Evolutionary conservation across 2,113 vertebrate species (phyloP).

Genomic region (Zosterops japonicus): DNA sequence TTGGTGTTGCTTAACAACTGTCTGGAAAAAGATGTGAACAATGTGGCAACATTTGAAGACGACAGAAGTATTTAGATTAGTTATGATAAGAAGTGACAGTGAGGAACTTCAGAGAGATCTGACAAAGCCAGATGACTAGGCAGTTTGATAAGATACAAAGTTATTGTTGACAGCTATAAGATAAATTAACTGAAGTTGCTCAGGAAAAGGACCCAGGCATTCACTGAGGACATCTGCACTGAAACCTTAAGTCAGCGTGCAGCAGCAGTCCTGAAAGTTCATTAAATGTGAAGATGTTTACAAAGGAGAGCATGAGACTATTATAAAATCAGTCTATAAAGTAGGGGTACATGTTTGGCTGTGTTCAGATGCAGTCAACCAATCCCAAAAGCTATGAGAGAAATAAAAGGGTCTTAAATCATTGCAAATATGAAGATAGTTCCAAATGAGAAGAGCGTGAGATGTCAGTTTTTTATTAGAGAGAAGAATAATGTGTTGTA

Average conservation of each 20-base stretch:
- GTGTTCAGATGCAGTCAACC: background rate
- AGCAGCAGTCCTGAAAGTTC: background rate
- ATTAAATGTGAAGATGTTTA: background rate
- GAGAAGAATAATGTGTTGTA: background rate
- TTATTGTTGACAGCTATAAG: conserved; percentile 49
- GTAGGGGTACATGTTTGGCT: background rate
- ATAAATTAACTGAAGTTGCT: conserved; percentile 48
- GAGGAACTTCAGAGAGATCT: conserved; percentile 51
- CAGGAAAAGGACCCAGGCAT: background rate
- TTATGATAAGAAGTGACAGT: conserved; percentile 36
- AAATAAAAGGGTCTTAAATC: background rate
- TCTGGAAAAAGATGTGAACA: conserved; percentile 51
- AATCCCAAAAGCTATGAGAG: background rate
- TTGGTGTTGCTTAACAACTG: conserved; percentile 41
- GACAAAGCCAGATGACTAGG: conserved; percentile 42
- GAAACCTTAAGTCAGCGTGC: background rate
- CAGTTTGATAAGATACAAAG: conserved; percentile 42
- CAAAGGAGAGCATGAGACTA: background rate
- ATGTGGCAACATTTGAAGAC: conserved; percentile 55
- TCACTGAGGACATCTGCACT: conserved; percentile 12
- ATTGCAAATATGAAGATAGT: background rate
- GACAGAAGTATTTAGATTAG: conserved; percentile 61
- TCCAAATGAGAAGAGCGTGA: background rate
- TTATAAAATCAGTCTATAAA: background rate
- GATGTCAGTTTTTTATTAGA: background rate